Conservation (phyloP, 2,888 invertebrate species). For the Agriopis aurantiaria region DNA sequence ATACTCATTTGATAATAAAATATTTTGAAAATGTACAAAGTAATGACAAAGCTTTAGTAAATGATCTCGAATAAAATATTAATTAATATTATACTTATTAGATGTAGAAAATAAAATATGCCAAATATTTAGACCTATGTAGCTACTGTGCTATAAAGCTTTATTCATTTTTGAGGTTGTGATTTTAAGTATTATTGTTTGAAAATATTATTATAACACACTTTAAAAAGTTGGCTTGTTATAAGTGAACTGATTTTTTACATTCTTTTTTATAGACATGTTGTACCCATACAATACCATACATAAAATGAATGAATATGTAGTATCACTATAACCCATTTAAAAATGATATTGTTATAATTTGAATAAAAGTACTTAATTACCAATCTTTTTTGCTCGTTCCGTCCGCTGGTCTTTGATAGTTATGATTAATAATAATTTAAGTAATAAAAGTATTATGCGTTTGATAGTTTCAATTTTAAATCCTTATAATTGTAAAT, state of each 20-base stretch:
- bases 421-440: neutral
- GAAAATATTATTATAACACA: constrained; percentile 15
- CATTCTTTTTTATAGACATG: no score
- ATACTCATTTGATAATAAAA: constrained; percentile 30
- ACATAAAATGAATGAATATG: no score
- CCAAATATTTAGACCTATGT: constrained; percentile 34
- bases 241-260: no score
- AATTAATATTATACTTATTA: neutral
- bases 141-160: constrained; percentile 43
- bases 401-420: constrained; percentile 12
- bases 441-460: neutral
- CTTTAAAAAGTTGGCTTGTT: neutral
- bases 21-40: constrained; percentile 38
- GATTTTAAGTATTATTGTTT: constrained; percentile 58
- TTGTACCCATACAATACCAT: no score
- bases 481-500: constrained; percentile 4
- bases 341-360: no score
- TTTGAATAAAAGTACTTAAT: no score
- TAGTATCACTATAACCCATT: no score
- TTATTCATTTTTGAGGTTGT: constrained; percentile 70
- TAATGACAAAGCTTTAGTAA: constrained; percentile 35
- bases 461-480: neutral
- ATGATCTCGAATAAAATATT: constrained; percentile 24
- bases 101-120: constrained; percentile 25
- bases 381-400: constrained; percentile 3